Evolutionary conservation across 2,888 invertebrate genomes (phyloP).

Genomic region (Altica lythri): DNA sequence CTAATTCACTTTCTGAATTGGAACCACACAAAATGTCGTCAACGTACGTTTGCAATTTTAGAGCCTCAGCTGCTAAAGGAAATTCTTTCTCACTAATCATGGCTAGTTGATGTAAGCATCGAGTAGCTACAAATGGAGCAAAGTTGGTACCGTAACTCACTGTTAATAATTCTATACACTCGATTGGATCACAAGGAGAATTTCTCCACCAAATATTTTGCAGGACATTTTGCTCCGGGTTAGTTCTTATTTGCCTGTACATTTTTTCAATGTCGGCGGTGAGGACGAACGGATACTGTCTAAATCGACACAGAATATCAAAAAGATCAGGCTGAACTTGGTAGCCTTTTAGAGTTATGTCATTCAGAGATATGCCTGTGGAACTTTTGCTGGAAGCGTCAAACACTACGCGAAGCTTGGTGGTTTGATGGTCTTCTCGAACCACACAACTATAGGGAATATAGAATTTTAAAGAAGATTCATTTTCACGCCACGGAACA

Average conservation of each 20-base stretch:
- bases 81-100: not conserved
- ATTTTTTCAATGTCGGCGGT: too few relatives aligned
- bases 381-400: constrained; percentile 25
- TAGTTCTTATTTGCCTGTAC: not conserved
- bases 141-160: not conserved
- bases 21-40: constrained; percentile 2
- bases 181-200: not conserved
- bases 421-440: constrained; percentile 18
- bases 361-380: constrained; percentile 26
- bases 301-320: constrained; percentile 23
- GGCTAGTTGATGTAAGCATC: constrained; percentile 3
- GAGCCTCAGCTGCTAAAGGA: constrained; percentile 5
- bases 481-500: constrained; percentile 9
- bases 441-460: constrained; percentile 24
- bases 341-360: constrained; percentile 26
- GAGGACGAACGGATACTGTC: too few relatives aligned
- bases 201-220: constrained; percentile 8
- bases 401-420: constrained; percentile 29
- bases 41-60: constrained; percentile 14
- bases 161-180: constrained; percentile 2
- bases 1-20: not conserved
- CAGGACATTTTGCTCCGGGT: constrained; percentile 2
- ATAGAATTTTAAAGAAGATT: constrained; percentile 20
- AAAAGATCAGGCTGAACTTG: constrained; percentile 28
- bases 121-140: not conserved